Percentiles rank a stretch among this genome's conserved stretches.
Evolutionary conservation across 64 coral and sea anemone genomes (phyloP).

Genomic region (Astreopora myriophthalma): DNA sequence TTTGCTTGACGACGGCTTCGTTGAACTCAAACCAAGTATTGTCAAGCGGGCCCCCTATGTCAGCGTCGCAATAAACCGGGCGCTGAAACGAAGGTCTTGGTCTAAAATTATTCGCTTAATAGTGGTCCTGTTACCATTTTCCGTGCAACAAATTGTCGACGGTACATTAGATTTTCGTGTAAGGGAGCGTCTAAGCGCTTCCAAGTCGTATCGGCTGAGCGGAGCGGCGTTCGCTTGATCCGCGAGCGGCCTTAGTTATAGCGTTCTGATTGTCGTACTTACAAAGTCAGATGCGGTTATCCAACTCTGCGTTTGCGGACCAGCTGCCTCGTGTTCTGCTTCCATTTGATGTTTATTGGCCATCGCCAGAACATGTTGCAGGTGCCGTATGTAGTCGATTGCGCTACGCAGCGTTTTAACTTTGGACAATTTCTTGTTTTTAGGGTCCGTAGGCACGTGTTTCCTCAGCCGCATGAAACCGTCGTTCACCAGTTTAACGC

Average conservation of each 20-base stretch:
- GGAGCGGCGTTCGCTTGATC: neutral
- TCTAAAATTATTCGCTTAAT: constrained; percentile 3
- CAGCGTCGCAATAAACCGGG: neutral
- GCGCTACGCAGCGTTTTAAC: constrained; percentile 99
- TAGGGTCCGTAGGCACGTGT: constrained; percentile 98
- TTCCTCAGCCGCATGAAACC: constrained; percentile 94
- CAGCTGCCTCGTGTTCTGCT: constrained; percentile 87
- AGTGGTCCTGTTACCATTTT: neutral
- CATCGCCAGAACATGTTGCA: constrained; percentile 94
- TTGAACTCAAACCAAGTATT: neutral
- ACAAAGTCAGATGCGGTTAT: constrained; percentile 87
- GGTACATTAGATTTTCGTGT: neutral
- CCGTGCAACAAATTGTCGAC: neutral
- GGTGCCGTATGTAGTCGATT: constrained; percentile 98
- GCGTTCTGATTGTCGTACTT: constrained; percentile 65
- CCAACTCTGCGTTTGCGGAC: constrained; percentile 75
- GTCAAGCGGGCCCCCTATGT: neutral
- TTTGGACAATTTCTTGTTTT: constrained; percentile 99
- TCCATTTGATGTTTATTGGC: constrained; percentile 89
- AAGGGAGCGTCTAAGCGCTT: neutral
- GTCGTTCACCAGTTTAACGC: constrained; percentile 98
- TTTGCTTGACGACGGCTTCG: constrained; percentile 3
- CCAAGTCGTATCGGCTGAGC: neutral
- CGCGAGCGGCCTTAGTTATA: constrained; percentile 16
- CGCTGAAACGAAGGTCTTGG: neutral